phyloP scores from a whole-genome alignment of 2,888 invertebrate genomes.

The Lordiphosa fenestrarum region DNA sequence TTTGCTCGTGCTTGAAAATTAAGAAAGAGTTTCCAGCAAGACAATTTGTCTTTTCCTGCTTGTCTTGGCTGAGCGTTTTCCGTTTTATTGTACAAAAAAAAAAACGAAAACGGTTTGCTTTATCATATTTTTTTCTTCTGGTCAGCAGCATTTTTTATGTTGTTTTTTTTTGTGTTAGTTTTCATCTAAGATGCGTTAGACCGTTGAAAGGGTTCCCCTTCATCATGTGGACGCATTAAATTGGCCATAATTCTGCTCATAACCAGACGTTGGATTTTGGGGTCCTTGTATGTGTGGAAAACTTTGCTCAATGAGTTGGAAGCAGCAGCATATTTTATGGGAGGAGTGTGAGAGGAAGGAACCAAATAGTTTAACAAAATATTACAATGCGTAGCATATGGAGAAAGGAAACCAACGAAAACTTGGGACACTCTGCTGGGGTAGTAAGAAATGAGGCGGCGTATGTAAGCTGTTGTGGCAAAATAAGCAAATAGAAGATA shows the following conservation, averaged over 20 bases:
- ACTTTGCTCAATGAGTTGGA: slow-evolving; percentile 47
- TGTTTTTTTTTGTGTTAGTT: slow-evolving; percentile 37
- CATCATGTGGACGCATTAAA: slow-evolving; percentile 48
- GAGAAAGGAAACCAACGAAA: not conserved
- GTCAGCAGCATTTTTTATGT: slow-evolving; percentile 6
- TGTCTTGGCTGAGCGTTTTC: no score
- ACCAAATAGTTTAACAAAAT: slow-evolving; percentile 9
- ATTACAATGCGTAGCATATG: slow-evolving; percentile 19
- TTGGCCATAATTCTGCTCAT: slow-evolving; percentile 62
- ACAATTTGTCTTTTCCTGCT: no score
- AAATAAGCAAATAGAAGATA: no score
- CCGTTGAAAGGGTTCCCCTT: slow-evolving; percentile 34
- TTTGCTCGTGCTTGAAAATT: no score
- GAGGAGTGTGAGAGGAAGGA: slow-evolving; percentile 20
- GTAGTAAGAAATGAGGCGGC: no score
- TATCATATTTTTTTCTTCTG: slow-evolving; percentile 20
- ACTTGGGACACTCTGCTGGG: not conserved
- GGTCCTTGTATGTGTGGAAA: slow-evolving; percentile 4
- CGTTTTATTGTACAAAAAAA: slow-evolving; percentile 33
- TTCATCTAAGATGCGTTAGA: slow-evolving; percentile 28
- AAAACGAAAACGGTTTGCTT: slow-evolving; percentile 32
- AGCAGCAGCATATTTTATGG: slow-evolving; percentile 31
- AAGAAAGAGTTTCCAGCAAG: no score
- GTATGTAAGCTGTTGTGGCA: no score
- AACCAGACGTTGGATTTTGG: slow-evolving; percentile 42